Percentiles rank a stretch among this genome's conserved stretches.
Conservation (phyloP, 2,888 invertebrate genomes). For the Phytoseiulus persimilis region DNA sequence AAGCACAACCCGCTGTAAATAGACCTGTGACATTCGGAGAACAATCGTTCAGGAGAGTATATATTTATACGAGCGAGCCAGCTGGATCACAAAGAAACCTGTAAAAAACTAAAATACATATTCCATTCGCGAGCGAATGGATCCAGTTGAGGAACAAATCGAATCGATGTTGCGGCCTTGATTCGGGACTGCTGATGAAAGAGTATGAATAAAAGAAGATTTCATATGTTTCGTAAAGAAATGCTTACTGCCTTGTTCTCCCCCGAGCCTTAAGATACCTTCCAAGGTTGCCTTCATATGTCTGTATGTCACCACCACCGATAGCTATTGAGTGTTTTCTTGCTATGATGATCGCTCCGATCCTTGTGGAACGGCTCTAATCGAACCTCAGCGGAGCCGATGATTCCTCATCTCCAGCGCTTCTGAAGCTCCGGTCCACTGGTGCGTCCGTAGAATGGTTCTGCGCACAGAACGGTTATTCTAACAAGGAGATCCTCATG, state of each 20-base stretch:
- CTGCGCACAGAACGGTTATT: no score
- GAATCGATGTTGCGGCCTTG: neutral
- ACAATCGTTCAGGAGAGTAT: neutral
- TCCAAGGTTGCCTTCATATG: neutral
- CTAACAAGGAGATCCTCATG: no score
- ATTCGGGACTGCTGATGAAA: neutral
- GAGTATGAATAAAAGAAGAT: neutral
- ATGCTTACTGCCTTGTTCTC: neutral
- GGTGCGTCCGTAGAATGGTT: no score
- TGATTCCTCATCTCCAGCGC: neutral
- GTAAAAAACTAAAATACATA: neutral
- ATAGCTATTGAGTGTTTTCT: no score
- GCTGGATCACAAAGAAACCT: neutral
- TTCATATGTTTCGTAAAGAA: neutral
- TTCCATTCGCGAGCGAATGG: neutral
- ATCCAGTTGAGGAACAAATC: neutral
- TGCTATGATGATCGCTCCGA: neutral
- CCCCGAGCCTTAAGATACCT: neutral
- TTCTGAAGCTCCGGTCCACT: neutral
- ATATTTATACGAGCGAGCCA: neutral
- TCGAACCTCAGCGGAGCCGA: neutral
- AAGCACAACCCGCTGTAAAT: neutral
- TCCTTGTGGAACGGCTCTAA: neutral
- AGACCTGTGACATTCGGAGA: neutral
- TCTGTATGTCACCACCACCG: no score